Conservation (phyloP, 2,113 vertebrate species). For the Sterrhoptilus dennistouni region DNA sequence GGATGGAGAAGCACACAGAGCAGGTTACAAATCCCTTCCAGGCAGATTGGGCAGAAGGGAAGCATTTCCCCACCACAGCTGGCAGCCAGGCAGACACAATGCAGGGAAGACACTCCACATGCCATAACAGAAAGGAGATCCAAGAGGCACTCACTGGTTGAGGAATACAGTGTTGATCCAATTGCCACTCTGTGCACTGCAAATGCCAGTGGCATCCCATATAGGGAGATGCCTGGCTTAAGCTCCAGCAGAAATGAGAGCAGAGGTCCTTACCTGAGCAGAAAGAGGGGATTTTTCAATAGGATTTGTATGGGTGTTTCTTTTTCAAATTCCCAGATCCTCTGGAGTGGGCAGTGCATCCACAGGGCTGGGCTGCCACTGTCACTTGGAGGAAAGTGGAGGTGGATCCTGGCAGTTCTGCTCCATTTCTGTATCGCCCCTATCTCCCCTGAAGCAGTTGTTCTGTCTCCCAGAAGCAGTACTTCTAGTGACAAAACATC, state of each 20-base stretch:
- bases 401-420: not conserved
- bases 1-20: not conserved
- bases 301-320: not conserved
- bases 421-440: not conserved
- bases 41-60: not conserved
- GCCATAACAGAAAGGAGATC: not conserved
- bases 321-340: not conserved
- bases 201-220: fast-evolving
- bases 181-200: fast-evolving
- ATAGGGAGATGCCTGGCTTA: not conserved
- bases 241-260: not conserved
- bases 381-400: fast-evolving
- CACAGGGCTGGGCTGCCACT: not conserved
- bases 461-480: not conserved
- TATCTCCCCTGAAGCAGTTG: not conserved
- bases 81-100: not conserved
- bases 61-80: not conserved
- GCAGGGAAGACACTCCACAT: fast-evolving
- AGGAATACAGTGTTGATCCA: not conserved
- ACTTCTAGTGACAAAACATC: not conserved
- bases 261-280: not conserved
- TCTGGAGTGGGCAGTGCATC: not conserved
- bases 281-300: not conserved
- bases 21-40: not conserved
- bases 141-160: not conserved